Conservation (phyloP, 2,113 vertebrate species). For the Oreochromis spilurus region DNA sequence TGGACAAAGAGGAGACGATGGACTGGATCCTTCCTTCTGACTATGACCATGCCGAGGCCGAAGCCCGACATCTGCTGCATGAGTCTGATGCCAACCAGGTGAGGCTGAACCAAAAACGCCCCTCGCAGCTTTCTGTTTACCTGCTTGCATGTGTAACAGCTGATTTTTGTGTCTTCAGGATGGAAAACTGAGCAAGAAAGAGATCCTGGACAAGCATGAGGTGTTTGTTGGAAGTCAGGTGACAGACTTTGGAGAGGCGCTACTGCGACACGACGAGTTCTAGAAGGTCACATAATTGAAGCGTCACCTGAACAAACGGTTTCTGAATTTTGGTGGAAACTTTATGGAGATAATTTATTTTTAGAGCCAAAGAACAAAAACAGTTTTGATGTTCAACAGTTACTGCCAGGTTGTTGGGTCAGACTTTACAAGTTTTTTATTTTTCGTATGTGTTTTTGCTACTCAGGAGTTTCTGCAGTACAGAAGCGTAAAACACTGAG, state of each 20-base stretch:
- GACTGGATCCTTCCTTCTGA: conserved; percentile 91
- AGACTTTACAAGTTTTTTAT: not conserved
- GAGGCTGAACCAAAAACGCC: not conserved
- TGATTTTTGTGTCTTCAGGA: conserved; percentile 70
- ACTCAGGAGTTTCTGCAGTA: not conserved
- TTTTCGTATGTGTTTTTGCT: not conserved
- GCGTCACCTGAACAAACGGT: not conserved
- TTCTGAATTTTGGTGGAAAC: not conserved
- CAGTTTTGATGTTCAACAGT: not conserved
- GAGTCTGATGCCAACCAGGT: conserved; percentile 88
- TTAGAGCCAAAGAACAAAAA: not conserved
- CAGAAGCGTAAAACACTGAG: not conserved
- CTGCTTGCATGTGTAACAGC: not conserved
- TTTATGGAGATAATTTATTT: not conserved
- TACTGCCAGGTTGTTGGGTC: not conserved
- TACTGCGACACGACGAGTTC: conserved; percentile 89
- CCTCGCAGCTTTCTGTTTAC: fast-evolving
- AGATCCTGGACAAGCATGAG: conserved; percentile 87
- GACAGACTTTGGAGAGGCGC: conserved; percentile 88
- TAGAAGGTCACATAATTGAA: conserved; percentile 37
- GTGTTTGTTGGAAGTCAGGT: conserved; percentile 93
- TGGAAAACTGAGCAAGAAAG: conserved; percentile 82
- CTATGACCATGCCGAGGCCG: conserved; percentile 85
- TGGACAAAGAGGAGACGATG: conserved; percentile 89
- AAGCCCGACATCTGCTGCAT: conserved; percentile 87